phyloP scores from a whole-genome alignment of 2,888 invertebrate species.

The Dorcus hopei region DNA sequence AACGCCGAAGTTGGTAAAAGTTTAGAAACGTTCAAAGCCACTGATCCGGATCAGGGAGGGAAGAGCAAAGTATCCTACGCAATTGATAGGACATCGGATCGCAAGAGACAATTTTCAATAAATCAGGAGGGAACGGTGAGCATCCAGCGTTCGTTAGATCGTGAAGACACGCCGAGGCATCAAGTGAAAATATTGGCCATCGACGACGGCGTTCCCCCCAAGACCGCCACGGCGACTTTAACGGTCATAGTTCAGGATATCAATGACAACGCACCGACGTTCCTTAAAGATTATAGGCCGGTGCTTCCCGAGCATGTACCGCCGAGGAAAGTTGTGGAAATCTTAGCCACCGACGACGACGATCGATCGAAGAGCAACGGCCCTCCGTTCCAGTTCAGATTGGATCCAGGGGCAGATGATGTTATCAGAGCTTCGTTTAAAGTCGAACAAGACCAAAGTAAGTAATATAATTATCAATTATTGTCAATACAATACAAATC shows the following conservation, averaged over 20 bases:
- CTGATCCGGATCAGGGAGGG: conserved; percentile 93
- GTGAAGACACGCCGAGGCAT: conserved; percentile 93
- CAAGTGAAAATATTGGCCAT: conserved; percentile 95
- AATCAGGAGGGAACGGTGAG: conserved; percentile 94
- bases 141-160: conserved; percentile 86
- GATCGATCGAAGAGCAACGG: conserved; percentile 93
- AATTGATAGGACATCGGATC: conserved; percentile 88
- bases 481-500: too few relatives aligned
- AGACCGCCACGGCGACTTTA: conserved; percentile 89
- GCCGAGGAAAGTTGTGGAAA: conserved; percentile 88
- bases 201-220: conserved; percentile 89
- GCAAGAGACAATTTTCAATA: conserved; percentile 90
- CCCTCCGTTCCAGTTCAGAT: conserved; percentile 91
- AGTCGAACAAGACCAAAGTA: conserved; percentile 94
- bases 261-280: conserved; percentile 92
- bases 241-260: conserved; percentile 94
- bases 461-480: too few relatives aligned
- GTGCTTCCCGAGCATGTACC: conserved; percentile 91
- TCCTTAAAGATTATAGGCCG: conserved; percentile 87
- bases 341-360: conserved; percentile 90
- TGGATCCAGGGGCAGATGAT: conserved; percentile 92
- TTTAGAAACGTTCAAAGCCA: conserved; percentile 90
- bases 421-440: conserved; percentile 91
- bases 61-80: conserved; percentile 89
- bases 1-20: conserved; percentile 88